phyloP scores from a whole-genome alignment of 2,888 invertebrate species.

The Ditylenchus weischeri region DNA sequence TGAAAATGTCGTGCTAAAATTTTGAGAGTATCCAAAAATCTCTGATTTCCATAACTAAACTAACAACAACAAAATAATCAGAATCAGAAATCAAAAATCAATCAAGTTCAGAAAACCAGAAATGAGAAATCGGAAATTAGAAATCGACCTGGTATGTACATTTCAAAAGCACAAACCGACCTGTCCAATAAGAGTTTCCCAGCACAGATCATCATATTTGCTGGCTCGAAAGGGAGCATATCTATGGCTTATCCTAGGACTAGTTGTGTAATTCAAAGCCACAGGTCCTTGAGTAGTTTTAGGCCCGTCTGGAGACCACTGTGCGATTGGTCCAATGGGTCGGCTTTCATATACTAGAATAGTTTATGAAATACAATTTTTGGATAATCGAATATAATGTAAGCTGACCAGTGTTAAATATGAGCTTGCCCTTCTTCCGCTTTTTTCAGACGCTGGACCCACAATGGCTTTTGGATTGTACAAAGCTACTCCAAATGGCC shows the following conservation, averaged over 20 bases:
- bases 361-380: neutral
- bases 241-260: conserved; percentile 17
- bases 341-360: conserved; percentile 38
- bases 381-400: neutral
- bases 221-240: conserved; percentile 36
- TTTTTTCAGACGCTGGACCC: conserved; percentile 1
- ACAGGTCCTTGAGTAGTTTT: conserved; percentile 22
- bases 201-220: conserved; percentile 68
- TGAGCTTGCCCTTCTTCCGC: too few species aligned
- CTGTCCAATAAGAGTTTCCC: conserved; percentile 97
- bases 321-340: conserved; percentile 36
- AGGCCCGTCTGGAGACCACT: conserved; percentile 29
- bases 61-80: too few species aligned
- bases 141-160: too few species aligned
- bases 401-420: neutral
- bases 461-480: conserved; percentile 53
- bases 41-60: too few species aligned
- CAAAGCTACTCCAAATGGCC: conserved; percentile 52
- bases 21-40: too few species aligned
- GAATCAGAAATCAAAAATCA: too few species aligned
- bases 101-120: too few species aligned
- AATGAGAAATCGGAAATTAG: too few species aligned
- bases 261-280: conserved; percentile 32
- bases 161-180: conserved; percentile 37
- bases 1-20: too few species aligned